A percentile compares a stretch with the other conserved stretches of the same genome.
Evolutionary conservation across 2,888 invertebrate species (phyloP).

Genomic region (Nasonovia ribisnigri): DNA sequence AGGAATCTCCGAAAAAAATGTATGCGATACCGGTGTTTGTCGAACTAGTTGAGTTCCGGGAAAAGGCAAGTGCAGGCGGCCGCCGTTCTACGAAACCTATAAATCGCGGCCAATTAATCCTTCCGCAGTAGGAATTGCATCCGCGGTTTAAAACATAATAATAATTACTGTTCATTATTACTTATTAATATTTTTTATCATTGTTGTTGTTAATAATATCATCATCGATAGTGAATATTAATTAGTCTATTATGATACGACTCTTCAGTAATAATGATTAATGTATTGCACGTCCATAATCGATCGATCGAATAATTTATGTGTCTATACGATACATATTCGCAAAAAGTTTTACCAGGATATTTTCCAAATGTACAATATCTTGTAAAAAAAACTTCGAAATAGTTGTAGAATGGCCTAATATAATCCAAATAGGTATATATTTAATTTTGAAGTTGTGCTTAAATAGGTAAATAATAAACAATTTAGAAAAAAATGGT

Average conservation of each 20-base stretch:
- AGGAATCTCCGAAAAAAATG: neutral
- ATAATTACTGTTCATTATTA: neutral
- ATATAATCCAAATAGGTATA: neutral
- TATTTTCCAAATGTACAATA: neutral
- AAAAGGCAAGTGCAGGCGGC: neutral
- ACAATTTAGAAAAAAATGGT: neutral
- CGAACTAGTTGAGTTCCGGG: neutral
- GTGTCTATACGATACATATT: neutral
- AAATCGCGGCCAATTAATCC: slow-evolving; percentile 34
- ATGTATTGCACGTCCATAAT: slow-evolving; percentile 33
- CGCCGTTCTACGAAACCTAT: neutral
- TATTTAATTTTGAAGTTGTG: neutral
- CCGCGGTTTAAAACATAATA: neutral
- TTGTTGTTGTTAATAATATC: slow-evolving; percentile 1
- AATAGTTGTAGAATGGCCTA: neutral
- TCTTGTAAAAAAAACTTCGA: neutral
- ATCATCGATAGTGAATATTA: slow-evolving; percentile 9
- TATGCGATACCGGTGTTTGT: neutral
- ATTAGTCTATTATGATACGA: slow-evolving; percentile 17
- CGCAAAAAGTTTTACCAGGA: neutral
- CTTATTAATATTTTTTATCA: slow-evolving; percentile 12
- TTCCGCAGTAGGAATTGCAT: slow-evolving; percentile 16
- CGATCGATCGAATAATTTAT: slow-evolving; percentile 4
- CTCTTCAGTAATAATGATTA: slow-evolving; percentile 19
- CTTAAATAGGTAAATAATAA: neutral